phyloP scores from a whole-genome alignment of 2,888 invertebrate genomes.

The Torymus aiolomorphi region DNA sequence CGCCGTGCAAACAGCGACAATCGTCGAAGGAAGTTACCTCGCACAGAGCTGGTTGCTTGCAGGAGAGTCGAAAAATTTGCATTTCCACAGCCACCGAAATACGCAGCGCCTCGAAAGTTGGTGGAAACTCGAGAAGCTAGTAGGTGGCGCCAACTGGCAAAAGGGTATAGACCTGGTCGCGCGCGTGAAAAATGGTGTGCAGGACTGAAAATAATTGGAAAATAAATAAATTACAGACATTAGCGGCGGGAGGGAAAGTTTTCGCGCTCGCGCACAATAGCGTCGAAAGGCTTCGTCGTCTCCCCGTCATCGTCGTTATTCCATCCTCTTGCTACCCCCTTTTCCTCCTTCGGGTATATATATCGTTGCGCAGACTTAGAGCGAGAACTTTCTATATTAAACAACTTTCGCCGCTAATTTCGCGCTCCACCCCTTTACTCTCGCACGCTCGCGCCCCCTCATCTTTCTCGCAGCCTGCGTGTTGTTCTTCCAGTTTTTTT shows the following conservation, averaged over 20 bases:
- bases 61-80: too few relatives aligned
- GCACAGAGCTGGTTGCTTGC: too few relatives aligned
- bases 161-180: too few relatives aligned
- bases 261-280: neutral
- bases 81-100: too few relatives aligned
- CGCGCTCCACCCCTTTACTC: conserved; percentile 52
- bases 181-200: conserved; percentile 20
- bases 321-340: neutral
- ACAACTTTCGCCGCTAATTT: conserved; percentile 70
- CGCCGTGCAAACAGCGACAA: too few relatives aligned
- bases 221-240: conserved; percentile 69
- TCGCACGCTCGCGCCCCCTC: neutral
- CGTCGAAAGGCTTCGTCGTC: conserved; percentile 21
- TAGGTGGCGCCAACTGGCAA: too few relatives aligned
- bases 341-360: conserved; percentile 25
- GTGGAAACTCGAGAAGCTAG: too few relatives aligned
- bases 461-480: conserved; percentile 28
- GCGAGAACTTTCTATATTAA: conserved; percentile 68
- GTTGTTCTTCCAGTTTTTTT: conserved; percentile 23
- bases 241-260: conserved; percentile 59
- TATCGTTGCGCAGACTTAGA: conserved; percentile 46
- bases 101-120: neutral
- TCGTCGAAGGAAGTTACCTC: too few relatives aligned
- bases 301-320: conserved; percentile 59
- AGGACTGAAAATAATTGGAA: conserved; percentile 65